These are phyloP conservation scores for Morbakka virulenta DNA, from an alignment of 30 jellyfish, hydroid and myxozoan genomes.

Conservation along the genomic window DNA sequence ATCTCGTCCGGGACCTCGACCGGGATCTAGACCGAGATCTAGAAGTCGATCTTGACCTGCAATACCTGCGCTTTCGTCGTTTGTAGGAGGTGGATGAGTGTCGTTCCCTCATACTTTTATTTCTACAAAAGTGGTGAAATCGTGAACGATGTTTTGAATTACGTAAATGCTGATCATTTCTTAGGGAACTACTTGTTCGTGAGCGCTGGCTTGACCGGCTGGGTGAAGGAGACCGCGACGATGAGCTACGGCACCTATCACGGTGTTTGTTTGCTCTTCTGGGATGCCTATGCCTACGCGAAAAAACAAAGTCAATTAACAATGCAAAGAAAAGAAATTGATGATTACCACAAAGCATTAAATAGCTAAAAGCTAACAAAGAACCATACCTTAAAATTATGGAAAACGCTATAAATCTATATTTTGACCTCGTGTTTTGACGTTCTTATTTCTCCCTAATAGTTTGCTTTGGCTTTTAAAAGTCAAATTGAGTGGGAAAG, in stretches of 20 bases:
- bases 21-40: constrained; percentile 57
- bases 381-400: too few relatives aligned
- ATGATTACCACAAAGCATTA: neutral
- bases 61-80: too few relatives aligned
- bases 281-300: neutral
- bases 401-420: too few relatives aligned
- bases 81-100: too few relatives aligned
- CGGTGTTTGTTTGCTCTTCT: neutral
- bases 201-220: constrained; percentile 17
- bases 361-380: too few relatives aligned
- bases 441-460: too few relatives aligned
- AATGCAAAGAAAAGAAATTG: neutral
- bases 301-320: too few relatives aligned
- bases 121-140: too few relatives aligned
- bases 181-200: constrained; percentile 29
- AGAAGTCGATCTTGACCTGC: neutral
- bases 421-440: too few relatives aligned
- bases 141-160: neutral
- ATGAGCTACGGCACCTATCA: neutral
- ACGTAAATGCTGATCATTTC: neutral
- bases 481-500: too few relatives aligned
- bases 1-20: constrained; percentile 56
- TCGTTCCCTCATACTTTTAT: too few relatives aligned
- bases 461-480: too few relatives aligned
- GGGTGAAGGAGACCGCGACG: constrained; percentile 16